phyloP scores from a whole-genome alignment of 2,797 vertebrate genomes.

The Sciurus carolinensis region DNA sequence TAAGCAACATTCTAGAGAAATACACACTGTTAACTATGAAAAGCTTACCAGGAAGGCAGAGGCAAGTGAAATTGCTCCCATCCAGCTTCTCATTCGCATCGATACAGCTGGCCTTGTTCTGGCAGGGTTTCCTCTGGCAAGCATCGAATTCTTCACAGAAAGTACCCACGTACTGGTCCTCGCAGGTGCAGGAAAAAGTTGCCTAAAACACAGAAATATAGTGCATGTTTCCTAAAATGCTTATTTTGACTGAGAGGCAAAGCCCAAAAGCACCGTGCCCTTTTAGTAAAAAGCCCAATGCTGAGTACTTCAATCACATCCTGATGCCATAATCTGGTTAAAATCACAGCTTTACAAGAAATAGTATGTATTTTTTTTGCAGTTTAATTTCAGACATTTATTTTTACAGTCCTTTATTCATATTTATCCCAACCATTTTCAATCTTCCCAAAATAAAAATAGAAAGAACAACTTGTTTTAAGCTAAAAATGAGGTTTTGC shows the following conservation, averaged over 20 bases:
- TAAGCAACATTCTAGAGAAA: neutral
- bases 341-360: neutral
- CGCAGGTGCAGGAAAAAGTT: constrained; percentile 96
- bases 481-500: neutral
- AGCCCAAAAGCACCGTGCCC: neutral
- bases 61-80: constrained; percentile 94
- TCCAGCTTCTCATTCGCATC: constrained; percentile 93
- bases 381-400: constrained; percentile 40
- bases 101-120: constrained; percentile 94
- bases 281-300: neutral
- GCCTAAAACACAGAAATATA: constrained; percentile 89
- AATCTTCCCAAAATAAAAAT: constrained; percentile 52
- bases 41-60: constrained; percentile 93
- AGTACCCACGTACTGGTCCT: constrained; percentile 93
- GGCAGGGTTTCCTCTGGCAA: constrained; percentile 94
- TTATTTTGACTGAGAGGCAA: neutral
- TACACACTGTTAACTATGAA: fast-evolving
- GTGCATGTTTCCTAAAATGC: neutral
- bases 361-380: neutral
- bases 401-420: constrained; percentile 56
- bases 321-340: neutral
- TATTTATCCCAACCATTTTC: constrained; percentile 2
- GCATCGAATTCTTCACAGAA: constrained; percentile 97
- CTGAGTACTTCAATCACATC: neutral
- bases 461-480: constrained; percentile 43